A percentile compares a stretch with the other conserved stretches of the same genome.
phyloP scores from a whole-genome alignment of 2,797 vertebrate genomes.

The Clamator glandarius region DNA sequence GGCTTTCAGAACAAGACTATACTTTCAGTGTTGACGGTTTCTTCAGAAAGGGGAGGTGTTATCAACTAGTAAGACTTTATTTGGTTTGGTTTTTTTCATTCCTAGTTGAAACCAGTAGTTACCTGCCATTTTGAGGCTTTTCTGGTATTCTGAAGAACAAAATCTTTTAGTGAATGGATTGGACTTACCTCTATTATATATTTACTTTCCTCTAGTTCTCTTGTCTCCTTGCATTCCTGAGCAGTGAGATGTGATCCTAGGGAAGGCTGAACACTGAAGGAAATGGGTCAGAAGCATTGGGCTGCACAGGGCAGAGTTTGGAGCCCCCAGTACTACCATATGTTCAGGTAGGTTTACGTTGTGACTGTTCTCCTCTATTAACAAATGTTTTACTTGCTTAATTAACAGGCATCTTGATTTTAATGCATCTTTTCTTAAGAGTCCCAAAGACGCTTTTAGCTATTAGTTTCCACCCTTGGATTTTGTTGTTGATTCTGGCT shows the following conservation, averaged over 20 bases:
- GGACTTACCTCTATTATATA: background rate
- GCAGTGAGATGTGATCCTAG: accelerated
- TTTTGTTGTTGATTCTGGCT: background rate
- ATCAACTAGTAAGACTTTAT: background rate
- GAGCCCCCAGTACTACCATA: accelerated
- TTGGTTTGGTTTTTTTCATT: background rate
- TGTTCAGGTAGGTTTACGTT: background rate
- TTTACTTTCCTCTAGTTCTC: conserved; percentile 2
- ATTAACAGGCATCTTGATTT: background rate
- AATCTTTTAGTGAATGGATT: background rate
- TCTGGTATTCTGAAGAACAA: background rate
- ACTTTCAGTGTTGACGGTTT: background rate
- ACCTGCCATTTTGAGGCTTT: background rate
- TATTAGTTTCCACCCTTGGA: background rate
- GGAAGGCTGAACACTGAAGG: background rate
- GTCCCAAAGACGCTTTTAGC: background rate
- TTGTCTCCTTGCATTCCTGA: too few relatives aligned
- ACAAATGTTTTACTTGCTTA: background rate
- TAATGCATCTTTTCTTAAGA: background rate
- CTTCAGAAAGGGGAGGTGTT: background rate
- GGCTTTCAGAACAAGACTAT: background rate
- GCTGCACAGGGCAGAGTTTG: background rate
- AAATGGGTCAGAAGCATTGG: background rate
- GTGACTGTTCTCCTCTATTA: background rate
- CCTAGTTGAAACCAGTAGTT: background rate